Conservation (phyloP, 2,113 vertebrate genomes). For the Nyctereutes procyonoides region DNA sequence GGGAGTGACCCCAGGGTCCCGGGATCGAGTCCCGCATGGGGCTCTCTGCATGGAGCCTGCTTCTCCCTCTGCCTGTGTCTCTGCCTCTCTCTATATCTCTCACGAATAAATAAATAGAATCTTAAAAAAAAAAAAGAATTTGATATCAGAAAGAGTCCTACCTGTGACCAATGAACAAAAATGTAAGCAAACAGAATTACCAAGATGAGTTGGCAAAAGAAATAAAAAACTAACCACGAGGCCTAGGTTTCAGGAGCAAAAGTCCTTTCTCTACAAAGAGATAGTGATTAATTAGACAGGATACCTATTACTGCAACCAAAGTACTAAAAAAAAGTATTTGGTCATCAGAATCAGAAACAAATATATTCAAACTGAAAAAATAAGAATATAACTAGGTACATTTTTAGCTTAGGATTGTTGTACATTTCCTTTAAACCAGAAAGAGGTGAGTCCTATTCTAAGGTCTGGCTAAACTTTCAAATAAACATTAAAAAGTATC, state of each 20-base stretch:
- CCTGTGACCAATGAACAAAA: neutral
- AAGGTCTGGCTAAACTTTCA: neutral
- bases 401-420: neutral
- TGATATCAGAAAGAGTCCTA: slow-evolving; percentile 22
- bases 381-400: slow-evolving; percentile 8
- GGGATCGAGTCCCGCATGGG: too few relatives aligned
- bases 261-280: neutral
- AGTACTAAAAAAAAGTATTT: neutral
- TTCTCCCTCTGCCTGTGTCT: too few relatives aligned
- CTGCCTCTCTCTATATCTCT: too few relatives aligned
- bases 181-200: slow-evolving; percentile 28
- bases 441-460: neutral
- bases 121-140: neutral
- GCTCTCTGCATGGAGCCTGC: too few relatives aligned
- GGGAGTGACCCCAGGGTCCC: too few relatives aligned
- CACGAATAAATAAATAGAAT: too few relatives aligned
- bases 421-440: slow-evolving; percentile 23
- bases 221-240: neutral
- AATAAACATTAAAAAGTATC: neutral
- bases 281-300: neutral
- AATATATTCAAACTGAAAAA: neutral
- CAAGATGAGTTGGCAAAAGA: neutral
- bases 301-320: neutral
- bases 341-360: slow-evolving; percentile 5
- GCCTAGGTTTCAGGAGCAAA: neutral